These are phyloP conservation scores for Thalassaphorura encarpata DNA, from an alignment of 1,140 invertebrate genomes.

Conservation along the genomic window DNA sequence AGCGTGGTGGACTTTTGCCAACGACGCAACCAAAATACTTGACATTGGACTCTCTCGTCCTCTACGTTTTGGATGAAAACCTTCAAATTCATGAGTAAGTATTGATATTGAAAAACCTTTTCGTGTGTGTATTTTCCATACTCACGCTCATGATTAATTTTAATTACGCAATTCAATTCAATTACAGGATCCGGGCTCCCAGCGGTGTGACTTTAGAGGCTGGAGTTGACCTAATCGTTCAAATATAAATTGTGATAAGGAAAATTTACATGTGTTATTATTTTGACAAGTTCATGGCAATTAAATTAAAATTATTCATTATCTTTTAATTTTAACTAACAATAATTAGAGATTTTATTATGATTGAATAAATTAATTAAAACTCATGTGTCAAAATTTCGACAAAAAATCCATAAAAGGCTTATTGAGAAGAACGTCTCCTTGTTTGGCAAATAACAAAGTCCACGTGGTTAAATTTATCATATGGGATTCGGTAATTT, in stretches of 20 bases:
- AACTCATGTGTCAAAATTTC: too few relatives aligned
- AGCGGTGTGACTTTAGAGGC: too few relatives aligned
- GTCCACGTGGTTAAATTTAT: not conserved
- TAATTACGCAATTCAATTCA: too few relatives aligned
- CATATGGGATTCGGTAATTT: not conserved
- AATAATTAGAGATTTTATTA: too few relatives aligned
- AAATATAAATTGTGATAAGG: too few relatives aligned
- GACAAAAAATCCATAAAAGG: not conserved
- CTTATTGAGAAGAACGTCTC: not conserved
- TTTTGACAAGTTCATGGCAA: too few relatives aligned
- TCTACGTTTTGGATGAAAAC: conserved; percentile 16
- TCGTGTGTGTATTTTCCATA: not conserved
- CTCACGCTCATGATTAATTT: too few relatives aligned
- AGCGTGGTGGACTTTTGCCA: conserved; percentile 18
- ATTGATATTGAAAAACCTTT: not conserved
- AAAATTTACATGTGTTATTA: too few relatives aligned
- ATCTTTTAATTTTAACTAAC: too few relatives aligned
- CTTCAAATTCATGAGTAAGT: conserved; percentile 10
- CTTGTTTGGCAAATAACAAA: not conserved
- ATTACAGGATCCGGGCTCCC: too few relatives aligned
- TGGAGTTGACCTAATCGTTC: too few relatives aligned
- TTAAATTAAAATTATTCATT: too few relatives aligned
- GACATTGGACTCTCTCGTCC: conserved; percentile 5
- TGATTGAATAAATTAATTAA: not conserved
- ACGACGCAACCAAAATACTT: conserved; percentile 8